Percentiles rank a stretch among this genome's conserved stretches.
phyloP scores from a whole-genome alignment of 2,888 invertebrate genomes.

The Aphidoletes aphidimyza region DNA sequence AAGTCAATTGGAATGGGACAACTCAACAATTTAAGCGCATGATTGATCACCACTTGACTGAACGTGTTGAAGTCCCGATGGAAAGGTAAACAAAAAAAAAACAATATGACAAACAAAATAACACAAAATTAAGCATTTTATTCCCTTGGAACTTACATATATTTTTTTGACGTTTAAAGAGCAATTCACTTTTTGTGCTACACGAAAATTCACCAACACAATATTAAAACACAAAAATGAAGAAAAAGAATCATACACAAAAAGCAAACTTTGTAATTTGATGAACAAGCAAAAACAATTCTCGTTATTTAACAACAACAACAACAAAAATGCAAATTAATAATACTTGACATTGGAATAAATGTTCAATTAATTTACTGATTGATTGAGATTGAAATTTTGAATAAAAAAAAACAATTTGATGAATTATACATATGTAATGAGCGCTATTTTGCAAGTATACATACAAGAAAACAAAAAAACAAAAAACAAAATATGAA shows the following conservation, averaged over 20 bases:
- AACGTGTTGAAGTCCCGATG: neutral
- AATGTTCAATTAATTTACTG: neutral
- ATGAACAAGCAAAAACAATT: neutral
- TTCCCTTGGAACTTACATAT: slow-evolving; percentile 19
- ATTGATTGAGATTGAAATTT: slow-evolving; percentile 16
- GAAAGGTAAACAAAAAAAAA: neutral
- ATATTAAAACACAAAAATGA: neutral
- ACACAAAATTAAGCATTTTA: neutral
- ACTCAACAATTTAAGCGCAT: slow-evolving; percentile 77
- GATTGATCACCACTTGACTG: neutral
- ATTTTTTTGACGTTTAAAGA: slow-evolving; percentile 30
- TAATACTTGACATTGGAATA: neutral
- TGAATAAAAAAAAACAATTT: neutral
- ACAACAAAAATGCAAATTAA: slow-evolving; percentile 20
- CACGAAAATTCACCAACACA: neutral
- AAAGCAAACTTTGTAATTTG: neutral
- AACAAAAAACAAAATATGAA: neutral
- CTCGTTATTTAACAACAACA: neutral
- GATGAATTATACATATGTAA: slow-evolving; percentile 40
- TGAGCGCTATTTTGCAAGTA: slow-evolving; percentile 46
- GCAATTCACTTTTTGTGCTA: slow-evolving; percentile 21
- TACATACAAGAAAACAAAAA: neutral
- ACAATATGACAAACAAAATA: neutral
- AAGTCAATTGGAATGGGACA: slow-evolving; percentile 82
- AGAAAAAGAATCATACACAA: neutral